These are phyloP conservation scores for Motacilla alba DNA, from an alignment of 2,113 vertebrate species.

Conservation along the genomic window DNA sequence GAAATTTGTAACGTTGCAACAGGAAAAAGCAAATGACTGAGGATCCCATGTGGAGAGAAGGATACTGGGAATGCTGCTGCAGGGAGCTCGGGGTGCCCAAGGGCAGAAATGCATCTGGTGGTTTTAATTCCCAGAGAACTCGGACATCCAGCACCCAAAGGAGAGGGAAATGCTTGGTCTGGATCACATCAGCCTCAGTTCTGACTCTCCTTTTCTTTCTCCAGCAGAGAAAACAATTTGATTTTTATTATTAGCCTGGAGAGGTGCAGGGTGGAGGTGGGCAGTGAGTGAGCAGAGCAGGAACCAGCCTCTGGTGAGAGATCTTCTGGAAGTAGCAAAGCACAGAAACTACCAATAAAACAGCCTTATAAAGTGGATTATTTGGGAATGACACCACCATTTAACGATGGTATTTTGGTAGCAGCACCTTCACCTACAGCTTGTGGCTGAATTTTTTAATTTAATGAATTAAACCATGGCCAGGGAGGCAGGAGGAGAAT, in stretches of 20 bases:
- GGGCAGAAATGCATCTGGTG: neutral
- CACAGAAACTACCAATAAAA: neutral
- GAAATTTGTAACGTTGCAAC: rapidly evolving
- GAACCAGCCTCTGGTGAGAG: neutral
- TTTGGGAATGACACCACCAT: neutral
- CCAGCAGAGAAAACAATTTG: neutral
- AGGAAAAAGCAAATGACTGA: neutral
- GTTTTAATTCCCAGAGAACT: neutral
- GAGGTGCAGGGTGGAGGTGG: neutral
- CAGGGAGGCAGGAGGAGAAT: neutral
- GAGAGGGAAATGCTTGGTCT: neutral
- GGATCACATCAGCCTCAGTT: neutral
- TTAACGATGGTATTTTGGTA: neutral
- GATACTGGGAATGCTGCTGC: neutral
- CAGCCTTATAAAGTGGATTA: neutral
- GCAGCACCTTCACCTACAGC: neutral
- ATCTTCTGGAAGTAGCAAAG: neutral
- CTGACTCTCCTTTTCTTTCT: neutral
- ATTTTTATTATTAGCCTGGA: neutral
- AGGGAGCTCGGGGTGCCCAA: neutral
- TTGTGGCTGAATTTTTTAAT: neutral
- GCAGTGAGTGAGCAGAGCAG: neutral
- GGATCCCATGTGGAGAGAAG: neutral
- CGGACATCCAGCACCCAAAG: neutral
- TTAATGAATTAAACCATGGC: neutral